Conservation (phyloP, 2,888 invertebrate species). For the Acleris literana region DNA sequence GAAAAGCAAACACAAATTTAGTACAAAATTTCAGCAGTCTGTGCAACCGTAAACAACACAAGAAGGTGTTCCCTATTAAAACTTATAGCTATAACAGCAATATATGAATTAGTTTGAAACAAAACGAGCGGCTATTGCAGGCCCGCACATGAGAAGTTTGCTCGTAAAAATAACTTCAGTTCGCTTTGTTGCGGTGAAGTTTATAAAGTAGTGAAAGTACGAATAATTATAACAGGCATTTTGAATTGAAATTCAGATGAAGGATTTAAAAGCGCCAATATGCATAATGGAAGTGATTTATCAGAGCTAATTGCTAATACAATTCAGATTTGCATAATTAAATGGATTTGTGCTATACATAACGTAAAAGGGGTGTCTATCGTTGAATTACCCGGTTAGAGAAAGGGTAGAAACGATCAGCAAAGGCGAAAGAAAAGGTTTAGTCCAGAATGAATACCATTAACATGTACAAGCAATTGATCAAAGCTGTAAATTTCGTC, state of each 20-base stretch:
- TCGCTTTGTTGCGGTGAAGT: slow-evolving; percentile 33
- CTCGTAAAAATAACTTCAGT: slow-evolving; percentile 47
- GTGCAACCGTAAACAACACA: slow-evolving; percentile 2
- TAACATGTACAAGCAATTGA: slow-evolving; percentile 22
- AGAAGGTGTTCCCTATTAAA: slow-evolving; percentile 33
- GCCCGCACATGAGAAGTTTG: slow-evolving; percentile 36
- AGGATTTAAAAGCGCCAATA: slow-evolving; percentile 7
- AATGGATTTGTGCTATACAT: not conserved
- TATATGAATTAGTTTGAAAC: slow-evolving; percentile 41
- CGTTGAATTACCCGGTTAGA: not conserved
- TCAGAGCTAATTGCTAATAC: slow-evolving; percentile 1
- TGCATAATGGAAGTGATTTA: not conserved
- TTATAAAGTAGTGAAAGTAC: slow-evolving; percentile 28
- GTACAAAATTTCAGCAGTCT: not conserved
- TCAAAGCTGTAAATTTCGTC: slow-evolving; percentile 17
- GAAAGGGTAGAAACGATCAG: not conserved
- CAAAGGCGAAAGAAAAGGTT: not conserved
- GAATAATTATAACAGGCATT: slow-evolving; percentile 8
- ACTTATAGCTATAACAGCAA: slow-evolving; percentile 38
- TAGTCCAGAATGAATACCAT: not conserved
- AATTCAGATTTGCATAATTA: not conserved
- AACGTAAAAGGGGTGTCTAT: not conserved
- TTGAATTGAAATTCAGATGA: slow-evolving; percentile 8
- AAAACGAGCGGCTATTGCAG: slow-evolving; percentile 39
- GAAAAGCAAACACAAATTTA: not conserved